Evolutionary conservation across 2,888 invertebrate genomes (phyloP), one percentile per base, ranked within the genome.

Genomic region (Xylocampa areola): DNA sequence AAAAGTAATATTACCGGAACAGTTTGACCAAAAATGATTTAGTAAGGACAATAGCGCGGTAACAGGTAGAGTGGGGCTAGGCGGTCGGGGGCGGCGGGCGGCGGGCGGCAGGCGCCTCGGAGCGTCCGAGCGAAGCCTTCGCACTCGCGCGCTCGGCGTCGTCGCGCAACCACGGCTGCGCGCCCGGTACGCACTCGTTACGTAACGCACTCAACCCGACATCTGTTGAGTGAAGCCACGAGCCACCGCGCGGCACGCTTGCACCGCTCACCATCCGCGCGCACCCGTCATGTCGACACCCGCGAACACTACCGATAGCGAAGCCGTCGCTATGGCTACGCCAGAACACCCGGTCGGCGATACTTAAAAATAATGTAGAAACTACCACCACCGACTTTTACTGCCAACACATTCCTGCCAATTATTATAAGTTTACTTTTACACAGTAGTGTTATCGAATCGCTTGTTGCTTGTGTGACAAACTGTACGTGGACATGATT

Each of bases 211-310:
- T 81, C 76, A 80, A 81, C 69, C 80, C 89, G 85, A 84, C 91
- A 91, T 89, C 91, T 92, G 92, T 92, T 92, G 92, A 91, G 90
- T 85, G 86, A 80, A 77, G 77, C 73, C 79, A 76, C 84, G 73
- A 78, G 73, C 64, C 83, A 72, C 73, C 84, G 80, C 84, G 86
- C 86, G 86, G 76, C 90, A 90, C 91, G 92, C 92, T 92, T 91
- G 69, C 88, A 89, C 89, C 83, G 88, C 91, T 85, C 80, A 74
- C 83, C 88, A 88, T 85, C 73, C 85, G 86, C 84, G 85, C 83
- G 85, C 90, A 86, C 86, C 36, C 77, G 84, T 68, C 87, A 90
- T 89, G 89, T 73, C 73, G 77, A 75, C 79, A 77, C 73, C 72
- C 81, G 81, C 77, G 84, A 79, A 63, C 67, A 76, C 76, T 49